Percentiles rank a stretch among this genome's conserved stretches.
These are phyloP conservation scores for Tachypleus tridentatus DNA, from an alignment of 1,140 invertebrate genomes.

Conservation along the genomic window DNA sequence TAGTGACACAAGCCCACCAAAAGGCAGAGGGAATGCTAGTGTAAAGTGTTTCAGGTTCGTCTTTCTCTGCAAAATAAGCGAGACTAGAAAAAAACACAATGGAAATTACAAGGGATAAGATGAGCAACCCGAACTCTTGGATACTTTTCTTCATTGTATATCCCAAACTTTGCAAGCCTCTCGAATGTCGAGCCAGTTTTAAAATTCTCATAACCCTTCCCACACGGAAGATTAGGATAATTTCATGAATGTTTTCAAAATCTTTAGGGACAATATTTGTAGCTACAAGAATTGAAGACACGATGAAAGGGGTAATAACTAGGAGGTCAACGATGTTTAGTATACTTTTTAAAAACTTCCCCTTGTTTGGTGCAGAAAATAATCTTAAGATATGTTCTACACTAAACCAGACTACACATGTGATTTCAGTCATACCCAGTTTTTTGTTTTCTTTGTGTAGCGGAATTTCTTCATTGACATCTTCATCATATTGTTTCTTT, in stretches of 20 bases:
- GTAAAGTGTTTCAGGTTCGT: constrained; percentile 92
- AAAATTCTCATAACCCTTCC: constrained; percentile 98
- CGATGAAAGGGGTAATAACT: constrained; percentile 97
- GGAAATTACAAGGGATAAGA: constrained; percentile 82
- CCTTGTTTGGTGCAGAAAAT: constrained; percentile 96
- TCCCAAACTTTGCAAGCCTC: constrained; percentile 93
- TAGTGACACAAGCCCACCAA: constrained; percentile 42
- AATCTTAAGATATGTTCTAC: constrained; percentile 96
- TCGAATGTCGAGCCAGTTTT: constrained; percentile 96
- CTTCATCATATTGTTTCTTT: constrained; percentile 64
- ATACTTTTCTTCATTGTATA: constrained; percentile 91
- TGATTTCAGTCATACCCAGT: too few relatives aligned
- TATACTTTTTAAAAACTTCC: constrained; percentile 99
- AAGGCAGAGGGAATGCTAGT: constrained; percentile 73
- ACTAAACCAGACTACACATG: constrained; percentile 69
- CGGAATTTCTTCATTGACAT: too few relatives aligned
- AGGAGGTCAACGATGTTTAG: constrained; percentile 97
- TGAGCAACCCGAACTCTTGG: too few relatives aligned
- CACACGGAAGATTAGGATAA: constrained; percentile 98
- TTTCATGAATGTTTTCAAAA: constrained; percentile 89
- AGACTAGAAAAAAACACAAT: constrained; percentile 98
- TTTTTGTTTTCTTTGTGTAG: too few relatives aligned
- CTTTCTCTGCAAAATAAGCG: constrained; percentile 99
- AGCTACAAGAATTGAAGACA: constrained; percentile 87
- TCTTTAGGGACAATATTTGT: constrained; percentile 70